Conservation (phyloP, 2,888 invertebrate species). For the Hypolimnas misippus region DNA sequence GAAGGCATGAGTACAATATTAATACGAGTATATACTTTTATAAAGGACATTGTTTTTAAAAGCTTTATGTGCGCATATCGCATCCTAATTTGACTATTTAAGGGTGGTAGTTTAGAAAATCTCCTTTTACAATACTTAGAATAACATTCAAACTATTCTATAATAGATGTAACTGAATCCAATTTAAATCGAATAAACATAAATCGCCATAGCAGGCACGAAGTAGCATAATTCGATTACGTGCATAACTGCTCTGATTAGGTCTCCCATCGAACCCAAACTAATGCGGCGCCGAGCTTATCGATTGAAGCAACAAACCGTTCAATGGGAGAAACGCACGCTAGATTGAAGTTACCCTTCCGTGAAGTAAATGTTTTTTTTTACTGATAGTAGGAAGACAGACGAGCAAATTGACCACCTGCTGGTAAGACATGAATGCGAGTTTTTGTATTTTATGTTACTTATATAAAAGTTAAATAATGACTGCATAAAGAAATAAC, state of each 20-base stretch:
- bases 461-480: no score
- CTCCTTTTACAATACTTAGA: no score
- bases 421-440: neutral
- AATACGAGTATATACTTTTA: no score
- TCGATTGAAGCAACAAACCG: constrained; percentile 33
- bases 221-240: constrained; percentile 29
- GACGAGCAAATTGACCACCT: neutral
- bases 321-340: constrained; percentile 22
- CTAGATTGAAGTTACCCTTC: neutral
- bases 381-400: neutral
- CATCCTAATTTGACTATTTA: no score
- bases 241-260: constrained; percentile 18
- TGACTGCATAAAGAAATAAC: no score
- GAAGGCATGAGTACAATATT: no score
- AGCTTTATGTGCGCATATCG: no score
- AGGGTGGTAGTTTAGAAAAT: no score
- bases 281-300: constrained; percentile 28
- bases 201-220: constrained; percentile 15
- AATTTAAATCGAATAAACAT: neutral
- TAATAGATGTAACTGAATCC: neutral
- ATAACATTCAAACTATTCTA: neutral
- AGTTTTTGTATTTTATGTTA: neutral
- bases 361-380: constrained; percentile 5
- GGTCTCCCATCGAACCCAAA: constrained; percentile 28
- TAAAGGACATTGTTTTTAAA: no score